phyloP scores from a whole-genome alignment of 2,797 vertebrate genomes.

The Lindbergichthys nudifrons region DNA sequence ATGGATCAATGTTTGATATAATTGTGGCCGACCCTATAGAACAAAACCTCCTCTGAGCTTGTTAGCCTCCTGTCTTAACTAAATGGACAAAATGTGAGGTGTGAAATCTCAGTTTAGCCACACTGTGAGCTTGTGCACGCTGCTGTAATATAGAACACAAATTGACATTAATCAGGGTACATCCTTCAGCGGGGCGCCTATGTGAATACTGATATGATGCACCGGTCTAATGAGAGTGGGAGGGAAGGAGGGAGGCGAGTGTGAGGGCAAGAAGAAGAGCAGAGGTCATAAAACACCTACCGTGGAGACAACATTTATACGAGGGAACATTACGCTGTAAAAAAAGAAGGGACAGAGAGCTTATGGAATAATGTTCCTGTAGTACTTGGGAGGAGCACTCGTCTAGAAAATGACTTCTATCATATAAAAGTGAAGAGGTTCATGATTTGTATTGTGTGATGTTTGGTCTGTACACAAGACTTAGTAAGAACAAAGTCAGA shows the following conservation, averaged over 20 bases:
- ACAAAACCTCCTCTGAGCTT: slow-evolving; percentile 14
- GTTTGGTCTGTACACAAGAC: slow-evolving; percentile 1
- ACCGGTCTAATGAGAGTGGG: slow-evolving; percentile 45
- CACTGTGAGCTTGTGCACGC: slow-evolving; percentile 13
- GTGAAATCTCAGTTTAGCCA: slow-evolving; percentile 49
- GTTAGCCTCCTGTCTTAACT: slow-evolving; percentile 19
- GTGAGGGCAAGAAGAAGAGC: slow-evolving; percentile 39
- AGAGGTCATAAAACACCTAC: slow-evolving; percentile 62
- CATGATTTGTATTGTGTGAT: slow-evolving; percentile 9
- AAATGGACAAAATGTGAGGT: slow-evolving; percentile 32
- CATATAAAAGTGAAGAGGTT: slow-evolving; percentile 20
- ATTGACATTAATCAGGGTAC: slow-evolving; percentile 61
- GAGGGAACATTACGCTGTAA: slow-evolving; percentile 43
- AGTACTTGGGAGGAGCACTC: slow-evolving; percentile 16
- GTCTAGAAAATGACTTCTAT: slow-evolving; percentile 28
- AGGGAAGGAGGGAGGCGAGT: neutral
- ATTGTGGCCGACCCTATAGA: neutral
- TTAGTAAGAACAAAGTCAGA: neutral
- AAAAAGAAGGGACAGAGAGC: slow-evolving; percentile 27
- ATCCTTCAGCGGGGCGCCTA: slow-evolving; percentile 49
- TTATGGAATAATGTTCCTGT: slow-evolving; percentile 32
- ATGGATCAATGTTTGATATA: neutral
- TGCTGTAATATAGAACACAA: slow-evolving; percentile 46
- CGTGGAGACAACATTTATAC: slow-evolving; percentile 52
- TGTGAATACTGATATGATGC: slow-evolving; percentile 56